Percentiles rank a stretch among this genome's conserved stretches.
Evolutionary conservation across 1,140 invertebrate genomes (phyloP).

Genomic region (Octopus bimaculoides): DNA sequence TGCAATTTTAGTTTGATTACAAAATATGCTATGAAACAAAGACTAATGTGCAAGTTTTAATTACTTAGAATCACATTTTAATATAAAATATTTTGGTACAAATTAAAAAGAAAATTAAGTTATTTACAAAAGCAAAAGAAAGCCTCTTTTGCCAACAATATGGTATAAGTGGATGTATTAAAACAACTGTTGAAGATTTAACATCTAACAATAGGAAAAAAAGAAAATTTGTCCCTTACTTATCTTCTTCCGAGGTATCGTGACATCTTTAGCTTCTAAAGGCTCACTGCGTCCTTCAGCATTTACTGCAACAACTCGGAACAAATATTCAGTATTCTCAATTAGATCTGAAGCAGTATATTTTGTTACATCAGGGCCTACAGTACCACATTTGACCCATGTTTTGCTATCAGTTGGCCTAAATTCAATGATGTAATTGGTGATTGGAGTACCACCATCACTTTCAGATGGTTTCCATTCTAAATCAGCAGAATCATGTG

Average conservation of each 20-base stretch:
- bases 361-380: constrained; percentile 57
- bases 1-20: no score
- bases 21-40: no score
- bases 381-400: constrained; percentile 37
- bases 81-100: no score
- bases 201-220: neutral
- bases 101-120: constrained; percentile 24
- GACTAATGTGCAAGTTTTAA: no score
- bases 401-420: constrained; percentile 61
- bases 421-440: constrained; percentile 90
- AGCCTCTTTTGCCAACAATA: constrained; percentile 87
- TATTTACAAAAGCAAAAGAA: constrained; percentile 68
- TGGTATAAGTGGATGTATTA: constrained; percentile 74
- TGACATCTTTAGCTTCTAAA: constrained; percentile 67
- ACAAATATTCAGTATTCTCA: constrained; percentile 71
- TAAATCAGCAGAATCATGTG: constrained; percentile 69
- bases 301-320: constrained; percentile 91
- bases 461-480: constrained; percentile 88
- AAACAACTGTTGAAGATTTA: neutral
- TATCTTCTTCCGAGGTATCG: constrained; percentile 73
- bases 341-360: constrained; percentile 32
- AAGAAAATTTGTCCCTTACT: constrained; percentile 59
- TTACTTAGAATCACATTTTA: no score
- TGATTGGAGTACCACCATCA: constrained; percentile 92
- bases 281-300: constrained; percentile 80